Conservation (phyloP, 1,140 invertebrate genomes). For the Theocolax elegans region DNA sequence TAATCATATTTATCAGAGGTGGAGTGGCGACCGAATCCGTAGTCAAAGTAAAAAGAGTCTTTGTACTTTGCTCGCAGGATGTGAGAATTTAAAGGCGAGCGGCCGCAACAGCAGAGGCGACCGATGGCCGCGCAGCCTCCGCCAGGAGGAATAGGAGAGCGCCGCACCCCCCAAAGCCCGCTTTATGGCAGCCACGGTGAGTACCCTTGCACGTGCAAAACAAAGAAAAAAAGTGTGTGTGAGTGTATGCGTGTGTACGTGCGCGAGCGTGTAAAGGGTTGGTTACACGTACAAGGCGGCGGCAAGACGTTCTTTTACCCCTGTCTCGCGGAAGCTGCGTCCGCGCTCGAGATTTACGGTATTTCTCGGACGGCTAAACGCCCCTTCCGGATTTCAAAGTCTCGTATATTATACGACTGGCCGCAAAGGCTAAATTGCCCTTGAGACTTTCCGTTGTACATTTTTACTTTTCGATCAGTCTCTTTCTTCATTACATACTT, state of each 20-base stretch:
- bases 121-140: conserved; percentile 54
- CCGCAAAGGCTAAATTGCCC: too few relatives aligned
- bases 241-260: not conserved
- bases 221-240: not conserved
- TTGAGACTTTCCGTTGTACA: too few relatives aligned
- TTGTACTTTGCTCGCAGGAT: conserved; percentile 59
- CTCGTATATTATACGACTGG: conserved; percentile 54
- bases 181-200: conserved; percentile 61
- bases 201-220: conserved; percentile 36
- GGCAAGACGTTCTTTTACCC: not conserved
- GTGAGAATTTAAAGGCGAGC: conserved; percentile 46
- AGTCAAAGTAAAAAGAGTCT: too few relatives aligned
- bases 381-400: conserved; percentile 57
- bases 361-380: conserved; percentile 53
- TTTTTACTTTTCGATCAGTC: too few relatives aligned
- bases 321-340: too few relatives aligned
- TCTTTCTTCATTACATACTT: too few relatives aligned
- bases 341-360: conserved; percentile 39
- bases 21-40: too few relatives aligned
- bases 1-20: too few relatives aligned
- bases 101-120: conserved; percentile 44
- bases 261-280: too few relatives aligned
- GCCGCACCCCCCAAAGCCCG: conserved; percentile 48
- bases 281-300: not conserved
- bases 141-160: not conserved